These are phyloP conservation scores for Stenodema calcarata DNA, from an alignment of 2,888 invertebrate species.

Conservation along the genomic window DNA sequence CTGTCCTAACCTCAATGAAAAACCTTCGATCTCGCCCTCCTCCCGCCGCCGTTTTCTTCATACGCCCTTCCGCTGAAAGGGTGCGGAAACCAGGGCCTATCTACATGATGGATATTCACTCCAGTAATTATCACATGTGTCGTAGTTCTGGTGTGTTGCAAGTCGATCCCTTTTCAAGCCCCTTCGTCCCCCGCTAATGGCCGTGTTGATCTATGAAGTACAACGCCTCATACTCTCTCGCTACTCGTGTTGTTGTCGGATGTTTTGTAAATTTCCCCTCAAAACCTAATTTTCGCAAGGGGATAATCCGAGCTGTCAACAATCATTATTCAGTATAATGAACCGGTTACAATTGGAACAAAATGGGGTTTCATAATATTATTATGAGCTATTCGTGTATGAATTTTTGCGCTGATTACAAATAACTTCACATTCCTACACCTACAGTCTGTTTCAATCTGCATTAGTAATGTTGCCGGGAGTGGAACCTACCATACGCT, in stretches of 20 bases:
- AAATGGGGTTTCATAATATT: too few relatives aligned
- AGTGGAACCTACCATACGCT: too few relatives aligned
- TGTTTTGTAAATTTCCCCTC: background rate
- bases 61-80: background rate
- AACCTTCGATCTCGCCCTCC: constrained; percentile 27
- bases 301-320: background rate
- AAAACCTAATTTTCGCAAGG: background rate
- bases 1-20: constrained; percentile 38
- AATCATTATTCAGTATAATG: background rate
- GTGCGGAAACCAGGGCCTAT: background rate
- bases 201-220: constrained; percentile 37
- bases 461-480: too few relatives aligned
- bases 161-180: constrained; percentile 37
- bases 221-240: background rate
- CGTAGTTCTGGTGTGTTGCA: constrained; percentile 16
- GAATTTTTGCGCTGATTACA: too few relatives aligned
- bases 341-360: too few relatives aligned
- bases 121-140: constrained; percentile 47
- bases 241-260: background rate
- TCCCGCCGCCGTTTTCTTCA: background rate
- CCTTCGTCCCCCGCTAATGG: constrained; percentile 15
- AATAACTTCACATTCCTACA: too few relatives aligned
- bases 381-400: too few relatives aligned
- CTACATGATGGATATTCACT: constrained; percentile 51
- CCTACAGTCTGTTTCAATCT: too few relatives aligned